Base-by-base conservation (phyloP, 2,888 invertebrate species). In the Pristionchus fissidentatus region DNA sequence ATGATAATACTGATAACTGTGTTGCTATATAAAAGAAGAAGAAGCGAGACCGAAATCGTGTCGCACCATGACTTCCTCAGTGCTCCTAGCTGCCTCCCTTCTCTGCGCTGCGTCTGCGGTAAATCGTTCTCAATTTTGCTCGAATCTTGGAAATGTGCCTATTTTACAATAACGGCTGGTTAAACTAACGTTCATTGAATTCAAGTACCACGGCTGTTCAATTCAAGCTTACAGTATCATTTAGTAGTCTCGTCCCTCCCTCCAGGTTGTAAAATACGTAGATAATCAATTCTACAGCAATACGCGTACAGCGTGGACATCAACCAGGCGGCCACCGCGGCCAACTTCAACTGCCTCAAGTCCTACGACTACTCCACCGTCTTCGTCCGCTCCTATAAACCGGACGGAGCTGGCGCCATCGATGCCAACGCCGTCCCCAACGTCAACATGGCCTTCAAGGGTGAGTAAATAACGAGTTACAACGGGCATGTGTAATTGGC, bases 351-450 rank as follows among this genome's bases (percentile, higher is more conserved):
- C n/a, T 83, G 83, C 19, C 52, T 83, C 22, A 29, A 55, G 1
- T 8, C 13, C 29, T 52, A 55, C 13, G 60, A 52, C 35, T 83
- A 84, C n/a, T 49, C 78, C 5, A 62, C 80, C 15, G 62, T 62
- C 62, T 85, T 85, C 55, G 26, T 79, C 19, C 84, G 84, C 22
- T 75, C 52, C 1, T 85, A 85, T 55, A 38, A 35, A 4, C 80
- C 85, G 19, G 73, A 46, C 26, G 84, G 60, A 10, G 15, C 55
- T 1, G 85, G 85, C 0, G 3, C 49, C 1, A 80, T 52, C 35
- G 84, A 85, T 73, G 10, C 15, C 32, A 84, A 75, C 70, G 85
- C 66, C 3, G 70, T 79, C 0, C 32, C 41, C 43, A 85, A 83
- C 52, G 35, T 85, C 29, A 70, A 78, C 55, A 57, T 55, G 41